Evolutionary conservation across 64 coral and sea anemone species (phyloP), one percentile per base, ranked within the genome.

Genomic region (Dendronephthya gigantea): DNA sequence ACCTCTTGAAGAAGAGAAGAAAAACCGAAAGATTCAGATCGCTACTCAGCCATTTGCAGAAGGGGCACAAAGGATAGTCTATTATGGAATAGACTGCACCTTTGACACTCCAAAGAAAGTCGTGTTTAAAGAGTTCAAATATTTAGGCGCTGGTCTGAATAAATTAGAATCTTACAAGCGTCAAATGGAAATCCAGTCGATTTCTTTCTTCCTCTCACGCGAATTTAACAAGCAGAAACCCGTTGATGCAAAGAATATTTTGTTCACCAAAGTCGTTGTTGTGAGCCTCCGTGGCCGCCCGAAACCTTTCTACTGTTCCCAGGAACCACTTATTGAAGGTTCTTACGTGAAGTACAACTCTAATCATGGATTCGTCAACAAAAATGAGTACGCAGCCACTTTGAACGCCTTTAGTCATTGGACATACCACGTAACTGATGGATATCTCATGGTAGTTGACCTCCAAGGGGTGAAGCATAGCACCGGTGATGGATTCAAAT

Each of bases 331-430:
- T 1, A 79, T 79, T 34, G 72, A 79, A 79, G 72, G 72, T 79
- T 19, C 72, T 6, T 79, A 79, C 32, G 72, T 79, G 27, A 79
- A 79, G 31, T 79, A 33, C 36, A 79, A 29, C 72, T 79, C 72
- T 12, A 79, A 79, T 35, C 1, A 19, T 79, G 72, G 72, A 79
- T 79, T 79, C 36, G 72, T 79, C 0, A 79, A 79, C 29, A 79
- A 79, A 33, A 12, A 79, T 79, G 29, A 79, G 72, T 79, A 79
- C 36, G 72, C 72, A 30, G 72, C 72, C 25, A 79, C 30, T 79
- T 79, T 79, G 72, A 79, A 79, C 17, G 72, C 72, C 30, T 79
- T 79, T 29, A 79, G 72, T 35, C 72, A 79, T 79, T 79, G 72
- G 72, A 79, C 72, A 29, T 79, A 79, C 28, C 72, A 79, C 6